A percentile compares a stretch with the other conserved stretches of the same genome.
Evolutionary conservation across 2,888 invertebrate species (phyloP).

Genomic region (Synanthedon tipuliformis): DNA sequence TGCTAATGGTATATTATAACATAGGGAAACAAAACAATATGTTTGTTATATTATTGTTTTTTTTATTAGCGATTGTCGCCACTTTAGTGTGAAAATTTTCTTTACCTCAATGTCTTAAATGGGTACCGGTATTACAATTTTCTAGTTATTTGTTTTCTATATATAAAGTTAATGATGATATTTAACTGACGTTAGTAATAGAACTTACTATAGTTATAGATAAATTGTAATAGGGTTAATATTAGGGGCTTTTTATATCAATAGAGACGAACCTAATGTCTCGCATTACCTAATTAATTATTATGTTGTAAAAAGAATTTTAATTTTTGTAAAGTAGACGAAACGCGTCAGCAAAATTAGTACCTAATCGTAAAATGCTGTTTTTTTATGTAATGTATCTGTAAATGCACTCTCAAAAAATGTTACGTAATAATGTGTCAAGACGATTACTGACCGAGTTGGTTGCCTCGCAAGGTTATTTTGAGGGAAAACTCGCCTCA

Average conservation of each 20-base stretch:
- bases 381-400: background rate
- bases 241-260: conserved; percentile 50
- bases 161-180: conserved; percentile 25
- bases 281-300: background rate
- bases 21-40: too few relatives aligned
- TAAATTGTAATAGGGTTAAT: conserved; percentile 52
- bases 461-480: too few relatives aligned
- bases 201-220: conserved; percentile 55
- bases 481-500: too few relatives aligned
- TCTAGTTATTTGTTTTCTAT: background rate
- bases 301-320: conserved; percentile 3
- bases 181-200: conserved; percentile 52
- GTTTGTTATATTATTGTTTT: too few relatives aligned
- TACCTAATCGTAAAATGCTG: background rate
- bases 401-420: too few relatives aligned
- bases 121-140: background rate
- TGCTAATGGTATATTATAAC: too few relatives aligned
- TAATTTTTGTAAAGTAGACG: background rate
- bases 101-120: too few relatives aligned
- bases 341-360: background rate
- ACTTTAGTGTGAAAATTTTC: too few relatives aligned
- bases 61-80: background rate
- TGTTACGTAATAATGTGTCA: too few relatives aligned
- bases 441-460: too few relatives aligned
- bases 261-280: conserved; percentile 16